These are phyloP conservation scores for Drosophila monieri DNA, from an alignment of 2,888 invertebrate species.

Conservation along the genomic window DNA sequence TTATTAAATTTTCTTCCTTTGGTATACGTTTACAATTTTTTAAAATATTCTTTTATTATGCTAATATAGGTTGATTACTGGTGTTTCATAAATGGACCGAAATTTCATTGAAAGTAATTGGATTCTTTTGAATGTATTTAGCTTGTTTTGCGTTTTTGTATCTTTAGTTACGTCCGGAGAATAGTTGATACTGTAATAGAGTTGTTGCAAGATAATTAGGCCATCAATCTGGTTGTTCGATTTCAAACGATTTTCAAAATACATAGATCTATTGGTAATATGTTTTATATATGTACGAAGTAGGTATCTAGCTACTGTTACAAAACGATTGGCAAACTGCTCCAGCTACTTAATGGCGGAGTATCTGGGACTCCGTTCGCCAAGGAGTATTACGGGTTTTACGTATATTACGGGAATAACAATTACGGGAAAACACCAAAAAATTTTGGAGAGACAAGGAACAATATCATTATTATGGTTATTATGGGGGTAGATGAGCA, in stretches of 20 bases:
- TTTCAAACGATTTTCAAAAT: slow-evolving; percentile 40
- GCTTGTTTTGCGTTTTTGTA: slow-evolving; percentile 44
- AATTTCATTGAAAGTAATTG: slow-evolving; percentile 72
- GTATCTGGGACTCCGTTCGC: slow-evolving; percentile 13
- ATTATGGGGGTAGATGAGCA: slow-evolving; percentile 4
- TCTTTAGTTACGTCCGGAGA: slow-evolving; percentile 87
- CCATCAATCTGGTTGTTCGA: slow-evolving; percentile 63
- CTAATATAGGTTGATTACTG: slow-evolving; percentile 69
- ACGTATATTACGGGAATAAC: slow-evolving; percentile 29
- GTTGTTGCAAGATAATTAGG: slow-evolving; percentile 82
- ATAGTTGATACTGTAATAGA: slow-evolving; percentile 88
- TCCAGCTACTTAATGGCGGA: slow-evolving; percentile 20
- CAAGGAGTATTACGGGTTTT: slow-evolving; percentile 16
- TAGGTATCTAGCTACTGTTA: slow-evolving; percentile 37
- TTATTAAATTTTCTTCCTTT: slow-evolving; percentile 26
- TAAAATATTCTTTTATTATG: slow-evolving; percentile 35
- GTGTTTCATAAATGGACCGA: slow-evolving; percentile 76
- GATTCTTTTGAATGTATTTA: slow-evolving; percentile 41
- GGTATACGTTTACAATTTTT: slow-evolving; percentile 51
- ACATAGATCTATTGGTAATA: slow-evolving; percentile 32
- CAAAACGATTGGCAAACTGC: slow-evolving; percentile 25
- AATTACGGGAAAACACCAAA: slow-evolving; percentile 32
- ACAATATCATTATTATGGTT: slow-evolving; percentile 18
- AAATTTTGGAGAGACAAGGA: slow-evolving; percentile 22
- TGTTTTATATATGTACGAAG: slow-evolving; percentile 21